Conservation (phyloP, 2,113 vertebrate species). For the Toxotes jaculatrix region DNA sequence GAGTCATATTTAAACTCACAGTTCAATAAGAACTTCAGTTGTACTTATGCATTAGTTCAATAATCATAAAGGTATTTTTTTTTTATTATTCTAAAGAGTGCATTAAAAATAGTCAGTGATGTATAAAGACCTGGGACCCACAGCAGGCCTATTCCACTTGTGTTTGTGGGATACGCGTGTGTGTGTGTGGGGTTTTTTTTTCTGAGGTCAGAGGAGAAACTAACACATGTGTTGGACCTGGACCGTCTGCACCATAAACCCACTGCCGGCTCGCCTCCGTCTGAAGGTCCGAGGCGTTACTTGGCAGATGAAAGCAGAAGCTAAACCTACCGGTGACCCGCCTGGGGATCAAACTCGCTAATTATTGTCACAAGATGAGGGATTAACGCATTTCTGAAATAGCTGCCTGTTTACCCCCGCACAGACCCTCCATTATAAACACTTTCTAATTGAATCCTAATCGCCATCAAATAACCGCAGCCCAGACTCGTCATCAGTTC, state of each 20-base stretch:
- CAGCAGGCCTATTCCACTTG: not conserved
- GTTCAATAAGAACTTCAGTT: not conserved
- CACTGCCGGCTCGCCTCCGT: conserved; percentile 46
- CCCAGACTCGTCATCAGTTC: conserved; percentile 90
- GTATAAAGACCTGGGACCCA: too few relatives aligned
- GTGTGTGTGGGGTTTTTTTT: too few relatives aligned
- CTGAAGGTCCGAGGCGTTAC: conserved; percentile 72
- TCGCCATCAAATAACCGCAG: conserved; percentile 95
- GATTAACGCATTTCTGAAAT: conserved; percentile 99
- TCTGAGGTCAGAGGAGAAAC: conserved; percentile 9
- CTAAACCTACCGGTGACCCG: conserved; percentile 86
- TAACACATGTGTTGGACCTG: conserved; percentile 26
- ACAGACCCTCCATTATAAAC: conserved; percentile 92
- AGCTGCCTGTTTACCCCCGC: conserved; percentile 96
- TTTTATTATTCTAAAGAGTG: not conserved
- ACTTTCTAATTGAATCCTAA: conserved; percentile 99
- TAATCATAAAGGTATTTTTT: not conserved
- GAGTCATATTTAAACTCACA: conserved; percentile 48
- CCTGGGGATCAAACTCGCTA: conserved; percentile 88
- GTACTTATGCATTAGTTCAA: not conserved
- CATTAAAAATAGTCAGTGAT: not conserved
- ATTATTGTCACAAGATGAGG: conserved; percentile 99
- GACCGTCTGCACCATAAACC: conserved; percentile 36
- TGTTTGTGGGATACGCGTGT: not conserved
- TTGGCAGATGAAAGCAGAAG: conserved; percentile 85